Evolutionary conservation across 2,797 vertebrate genomes (phyloP), one percentile per base, ranked within the genome.

Genomic region (Spinus olivaceus): DNA sequence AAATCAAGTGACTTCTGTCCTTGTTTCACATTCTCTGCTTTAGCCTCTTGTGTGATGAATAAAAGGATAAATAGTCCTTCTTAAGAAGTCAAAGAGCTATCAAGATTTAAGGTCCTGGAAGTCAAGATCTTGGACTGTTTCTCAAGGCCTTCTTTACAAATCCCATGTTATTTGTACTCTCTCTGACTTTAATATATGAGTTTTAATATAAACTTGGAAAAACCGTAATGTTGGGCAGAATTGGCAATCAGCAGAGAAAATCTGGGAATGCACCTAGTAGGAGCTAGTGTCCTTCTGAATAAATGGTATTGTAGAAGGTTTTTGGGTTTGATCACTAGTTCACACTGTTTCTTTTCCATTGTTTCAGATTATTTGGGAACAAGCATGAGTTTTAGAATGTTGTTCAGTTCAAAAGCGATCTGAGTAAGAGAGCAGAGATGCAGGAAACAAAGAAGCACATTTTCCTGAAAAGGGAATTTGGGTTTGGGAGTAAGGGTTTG

Each of bases 211-310:
- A 72, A 65, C 39, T 51, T 22, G 23, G 17, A 72, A 76, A 79
- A 77, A 28, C 0, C 3, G 0, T 37, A 10, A 30, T 0, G 0
- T 9, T 66, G 17, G 24, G 25, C 53, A 86, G 33, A 81, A 67
- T 8, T 92, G 10, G 57, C n/a, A 61, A 2, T 76, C n/a, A 59
- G 39, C 54, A 76, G 46, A 84, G 50, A 79, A 66, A 39, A 77
- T 16, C 23, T 42, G 14, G 51, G 51, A 87, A 41, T 54, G n/a
- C 21, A 46, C 4, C 20, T 56, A 12, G 24, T 50, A 65, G 67
- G 35, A 70, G 8, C 42, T 51, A 16, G 6, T 37, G 18, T 67
- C n/a, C 25, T 90, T 88, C 51, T 76, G n/a, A 53, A 8, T 24
- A 63, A 69, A 28, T 50, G 25, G 4, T 37, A 25, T 13, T 71